Evolutionary conservation across 2,888 invertebrate species (phyloP).

Genomic region (Crepidodera aurea): DNA sequence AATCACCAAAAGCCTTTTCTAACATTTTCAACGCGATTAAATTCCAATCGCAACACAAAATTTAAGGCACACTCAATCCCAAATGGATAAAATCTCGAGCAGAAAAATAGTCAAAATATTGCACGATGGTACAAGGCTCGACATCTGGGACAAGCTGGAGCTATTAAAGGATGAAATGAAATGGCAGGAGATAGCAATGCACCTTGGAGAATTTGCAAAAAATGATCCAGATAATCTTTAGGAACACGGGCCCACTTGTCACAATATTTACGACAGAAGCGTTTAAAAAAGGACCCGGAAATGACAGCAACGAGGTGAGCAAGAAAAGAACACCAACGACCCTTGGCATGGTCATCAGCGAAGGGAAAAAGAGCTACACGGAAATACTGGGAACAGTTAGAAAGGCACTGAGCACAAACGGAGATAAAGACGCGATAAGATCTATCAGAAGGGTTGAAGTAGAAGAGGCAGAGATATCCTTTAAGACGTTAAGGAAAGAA

Average conservation of each 20-base stretch:
- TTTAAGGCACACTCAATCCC: too few species aligned
- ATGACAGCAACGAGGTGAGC: neutral
- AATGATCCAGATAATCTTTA: neutral
- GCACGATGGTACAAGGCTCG: neutral
- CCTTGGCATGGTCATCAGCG: neutral
- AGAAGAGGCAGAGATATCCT: neutral
- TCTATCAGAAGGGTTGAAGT: neutral
- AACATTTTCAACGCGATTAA: too few species aligned
- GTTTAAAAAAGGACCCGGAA: too few species aligned
- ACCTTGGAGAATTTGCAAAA: neutral
- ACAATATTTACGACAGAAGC: neutral
- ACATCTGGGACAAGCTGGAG: neutral
- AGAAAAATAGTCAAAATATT: slow-evolving; percentile 3
- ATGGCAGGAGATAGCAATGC: neutral
- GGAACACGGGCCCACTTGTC: neutral
- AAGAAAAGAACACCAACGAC: neutral
- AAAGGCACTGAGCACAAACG: neutral
- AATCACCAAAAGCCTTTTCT: too few species aligned
- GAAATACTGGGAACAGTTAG: neutral
- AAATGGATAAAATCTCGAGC: neutral
- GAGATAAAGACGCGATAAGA: neutral
- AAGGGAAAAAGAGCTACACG: neutral
- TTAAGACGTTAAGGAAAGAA: neutral
- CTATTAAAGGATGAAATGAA: neutral
- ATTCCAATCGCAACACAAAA: too few species aligned